A percentile compares a stretch with the other conserved stretches of the same genome.
Conservation (phyloP, 2,113 vertebrate genomes). For the Cathartes aura region DNA sequence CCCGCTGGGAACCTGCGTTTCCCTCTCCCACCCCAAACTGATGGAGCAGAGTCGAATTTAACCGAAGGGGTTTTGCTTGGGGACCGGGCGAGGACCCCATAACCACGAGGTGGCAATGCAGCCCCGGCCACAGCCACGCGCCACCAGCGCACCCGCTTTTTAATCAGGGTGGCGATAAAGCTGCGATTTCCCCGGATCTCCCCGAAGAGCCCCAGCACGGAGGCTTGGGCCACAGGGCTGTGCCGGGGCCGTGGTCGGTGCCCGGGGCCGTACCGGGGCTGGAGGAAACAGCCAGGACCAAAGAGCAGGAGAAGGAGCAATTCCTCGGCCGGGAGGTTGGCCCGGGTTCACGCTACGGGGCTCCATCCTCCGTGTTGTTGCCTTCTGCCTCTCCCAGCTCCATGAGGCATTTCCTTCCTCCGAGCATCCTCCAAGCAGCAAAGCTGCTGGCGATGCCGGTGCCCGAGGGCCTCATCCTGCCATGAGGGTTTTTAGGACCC, state of each 20-base stretch:
- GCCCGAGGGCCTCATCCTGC: not conserved
- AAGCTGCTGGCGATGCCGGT: accelerated
- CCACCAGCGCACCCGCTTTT: accelerated
- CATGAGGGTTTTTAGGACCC: not conserved
- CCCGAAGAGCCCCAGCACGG: accelerated
- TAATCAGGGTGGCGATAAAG: accelerated
- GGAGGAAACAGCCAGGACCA: not conserved
- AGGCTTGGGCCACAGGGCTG: accelerated
- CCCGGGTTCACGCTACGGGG: accelerated
- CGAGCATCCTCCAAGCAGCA: not conserved
- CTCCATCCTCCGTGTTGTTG: accelerated
- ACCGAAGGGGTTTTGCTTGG: accelerated
- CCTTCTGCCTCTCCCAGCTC: not conserved
- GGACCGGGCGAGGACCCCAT: accelerated
- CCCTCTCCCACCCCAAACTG: accelerated
- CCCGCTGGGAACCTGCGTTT: accelerated
- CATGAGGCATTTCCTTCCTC: too few species aligned
- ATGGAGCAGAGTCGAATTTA: accelerated
- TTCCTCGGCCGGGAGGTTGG: accelerated
- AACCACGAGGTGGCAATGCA: slow-evolving; percentile 30
- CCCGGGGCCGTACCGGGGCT: not conserved
- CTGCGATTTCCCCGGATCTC: not conserved
- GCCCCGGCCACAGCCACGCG: not conserved
- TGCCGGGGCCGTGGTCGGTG: accelerated
- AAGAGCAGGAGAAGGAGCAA: too few species aligned